Percentiles rank a stretch among this genome's conserved stretches.
These are phyloP conservation scores for Dermochelys coriacea DNA, from an alignment of 2,797 vertebrate species.

Conservation along the genomic window DNA sequence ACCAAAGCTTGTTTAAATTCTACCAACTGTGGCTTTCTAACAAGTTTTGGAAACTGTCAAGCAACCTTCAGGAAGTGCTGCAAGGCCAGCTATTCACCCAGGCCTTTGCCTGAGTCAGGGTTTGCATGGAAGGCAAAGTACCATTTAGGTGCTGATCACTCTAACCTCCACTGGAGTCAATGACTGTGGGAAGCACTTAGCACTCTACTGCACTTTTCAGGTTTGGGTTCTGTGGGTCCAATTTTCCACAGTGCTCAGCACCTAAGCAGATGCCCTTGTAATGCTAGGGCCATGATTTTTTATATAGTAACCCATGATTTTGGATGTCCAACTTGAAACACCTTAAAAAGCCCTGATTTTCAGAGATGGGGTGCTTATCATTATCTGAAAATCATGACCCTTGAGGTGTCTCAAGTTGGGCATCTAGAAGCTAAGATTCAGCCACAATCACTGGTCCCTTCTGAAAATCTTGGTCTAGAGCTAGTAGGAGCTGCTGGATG, in stretches of 20 bases:
- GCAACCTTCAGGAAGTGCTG: neutral
- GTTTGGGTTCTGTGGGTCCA: neutral
- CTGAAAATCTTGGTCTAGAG: neutral
- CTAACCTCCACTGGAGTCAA: neutral
- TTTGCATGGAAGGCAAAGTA: neutral
- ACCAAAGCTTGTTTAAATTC: neutral
- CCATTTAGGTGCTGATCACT: neutral
- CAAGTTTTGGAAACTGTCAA: neutral
- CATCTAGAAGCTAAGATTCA: neutral
- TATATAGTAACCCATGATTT: neutral
- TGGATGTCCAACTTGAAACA: neutral
- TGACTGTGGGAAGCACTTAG: neutral
- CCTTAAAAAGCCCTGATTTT: neutral
- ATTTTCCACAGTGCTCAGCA: neutral
- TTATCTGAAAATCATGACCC: neutral
- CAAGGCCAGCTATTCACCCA: neutral
- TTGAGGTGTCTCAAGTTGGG: neutral
- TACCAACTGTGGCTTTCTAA: neutral
- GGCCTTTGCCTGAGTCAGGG: neutral
- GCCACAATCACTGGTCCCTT: neutral
- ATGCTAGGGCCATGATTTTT: too few relatives aligned
- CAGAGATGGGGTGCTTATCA: neutral
- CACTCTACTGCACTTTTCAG: neutral
- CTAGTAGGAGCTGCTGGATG: neutral
- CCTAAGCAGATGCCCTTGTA: neutral